These are phyloP conservation scores for Tetrao urogallus DNA, from an alignment of 2,113 vertebrate species.

Conservation along the genomic window DNA sequence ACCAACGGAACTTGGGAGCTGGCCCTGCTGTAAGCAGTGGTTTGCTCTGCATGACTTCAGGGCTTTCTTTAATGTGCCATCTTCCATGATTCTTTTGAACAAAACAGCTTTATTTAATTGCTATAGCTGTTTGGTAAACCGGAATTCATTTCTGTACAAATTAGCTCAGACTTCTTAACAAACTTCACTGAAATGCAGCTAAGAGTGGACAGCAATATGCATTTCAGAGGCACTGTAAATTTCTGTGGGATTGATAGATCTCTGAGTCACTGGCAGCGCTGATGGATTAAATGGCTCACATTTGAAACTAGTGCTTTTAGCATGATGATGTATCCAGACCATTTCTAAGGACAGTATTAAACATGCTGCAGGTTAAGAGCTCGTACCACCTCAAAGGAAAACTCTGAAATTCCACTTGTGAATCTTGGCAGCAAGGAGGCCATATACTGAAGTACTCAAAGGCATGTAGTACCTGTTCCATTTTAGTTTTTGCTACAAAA, in stretches of 20 bases:
- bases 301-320: background rate
- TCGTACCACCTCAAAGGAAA: too few relatives aligned
- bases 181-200: background rate
- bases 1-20: background rate
- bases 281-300: too few relatives aligned
- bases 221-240: background rate
- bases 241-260: background rate
- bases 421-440: background rate
- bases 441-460: background rate
- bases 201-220: background rate
- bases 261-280: background rate
- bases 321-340: background rate
- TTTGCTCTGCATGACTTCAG: background rate
- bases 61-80: background rate
- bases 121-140: background rate
- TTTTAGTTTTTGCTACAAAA: background rate
- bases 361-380: background rate
- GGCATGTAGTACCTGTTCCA: background rate
- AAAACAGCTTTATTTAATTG: background rate
- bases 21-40: background rate
- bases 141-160: background rate
- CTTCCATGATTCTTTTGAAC: background rate
- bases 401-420: background rate
- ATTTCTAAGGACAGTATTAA: background rate
- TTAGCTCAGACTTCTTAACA: too few relatives aligned